These are phyloP conservation scores for Acanthosepion esculentum DNA, from an alignment of 2,888 invertebrate species.

Conservation along the genomic window DNA sequence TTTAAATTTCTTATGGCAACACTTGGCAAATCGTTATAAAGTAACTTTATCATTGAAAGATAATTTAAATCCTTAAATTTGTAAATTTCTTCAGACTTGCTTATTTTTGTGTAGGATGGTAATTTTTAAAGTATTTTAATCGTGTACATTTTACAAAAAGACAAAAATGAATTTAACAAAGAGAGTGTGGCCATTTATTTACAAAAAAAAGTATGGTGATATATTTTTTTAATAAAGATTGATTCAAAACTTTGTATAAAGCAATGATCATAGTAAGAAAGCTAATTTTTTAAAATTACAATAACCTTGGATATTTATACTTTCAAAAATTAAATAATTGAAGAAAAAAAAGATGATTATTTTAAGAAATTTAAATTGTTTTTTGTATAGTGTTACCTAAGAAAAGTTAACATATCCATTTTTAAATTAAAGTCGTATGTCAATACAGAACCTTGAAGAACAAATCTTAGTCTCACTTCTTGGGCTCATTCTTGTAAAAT, in stretches of 20 bases:
- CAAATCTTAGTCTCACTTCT: no score
- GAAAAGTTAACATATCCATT: no score
- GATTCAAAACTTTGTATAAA: no score
- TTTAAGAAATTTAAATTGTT: no score
- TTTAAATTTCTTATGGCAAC: neutral
- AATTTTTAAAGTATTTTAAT: neutral
- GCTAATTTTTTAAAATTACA: neutral
- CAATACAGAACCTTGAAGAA: no score
- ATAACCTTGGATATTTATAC: neutral
- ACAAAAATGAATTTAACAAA: neutral
- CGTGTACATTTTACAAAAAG: neutral
- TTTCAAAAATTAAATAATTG: neutral
- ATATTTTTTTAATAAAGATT: neutral
- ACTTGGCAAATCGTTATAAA: neutral
- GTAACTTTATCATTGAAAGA: neutral
- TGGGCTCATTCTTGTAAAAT: no score
- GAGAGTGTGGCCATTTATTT: neutral
- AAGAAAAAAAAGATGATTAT: neutral
- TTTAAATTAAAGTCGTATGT: no score
- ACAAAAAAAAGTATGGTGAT: conserved; percentile 33
- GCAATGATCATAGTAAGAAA: neutral
- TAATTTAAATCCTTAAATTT: neutral
- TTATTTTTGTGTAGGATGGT: neutral
- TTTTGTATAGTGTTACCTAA: no score
- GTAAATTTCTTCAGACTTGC: neutral